Evolutionary conservation across 2,888 invertebrate species (phyloP).

Genomic region (Sialis fuliginosa): DNA sequence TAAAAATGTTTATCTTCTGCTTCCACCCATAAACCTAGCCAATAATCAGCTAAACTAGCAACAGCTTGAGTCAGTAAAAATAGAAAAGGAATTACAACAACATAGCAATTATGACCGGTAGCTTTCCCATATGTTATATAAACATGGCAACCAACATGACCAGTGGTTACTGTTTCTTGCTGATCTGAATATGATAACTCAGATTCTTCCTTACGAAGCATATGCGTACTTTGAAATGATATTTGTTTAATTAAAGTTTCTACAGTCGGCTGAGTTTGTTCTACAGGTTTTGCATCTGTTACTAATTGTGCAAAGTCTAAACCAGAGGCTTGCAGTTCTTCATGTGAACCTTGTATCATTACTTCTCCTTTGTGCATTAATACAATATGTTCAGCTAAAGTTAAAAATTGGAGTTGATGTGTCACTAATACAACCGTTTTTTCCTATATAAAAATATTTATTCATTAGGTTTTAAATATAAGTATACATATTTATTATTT

Average conservation of each 20-base stretch:
- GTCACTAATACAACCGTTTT: constrained; percentile 50
- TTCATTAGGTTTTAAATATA: no score
- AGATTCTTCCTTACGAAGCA: neutral
- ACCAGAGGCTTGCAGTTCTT: constrained; percentile 28
- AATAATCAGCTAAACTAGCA: constrained; percentile 22
- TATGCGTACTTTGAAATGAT: neutral
- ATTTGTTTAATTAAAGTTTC: neutral
- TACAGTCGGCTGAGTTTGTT: constrained; percentile 5
- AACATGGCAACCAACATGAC: constrained; percentile 28
- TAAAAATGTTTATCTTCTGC: neutral
- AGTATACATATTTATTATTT: no score
- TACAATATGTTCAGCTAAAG: constrained; percentile 19
- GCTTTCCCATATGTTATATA: constrained; percentile 36
- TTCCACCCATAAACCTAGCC: constrained; percentile 15
- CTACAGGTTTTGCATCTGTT: constrained; percentile 18
- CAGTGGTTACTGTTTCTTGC: constrained; percentile 31
- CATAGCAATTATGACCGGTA: constrained; percentile 32
- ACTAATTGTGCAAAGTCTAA: constrained; percentile 29
- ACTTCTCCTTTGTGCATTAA: constrained; percentile 28
- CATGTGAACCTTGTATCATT: constrained; percentile 27
- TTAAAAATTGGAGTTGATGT: constrained; percentile 44
- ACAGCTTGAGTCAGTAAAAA: constrained; percentile 32
- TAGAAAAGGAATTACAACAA: constrained; percentile 29
- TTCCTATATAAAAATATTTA: constrained; percentile 13
- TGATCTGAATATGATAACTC: constrained; percentile 23